Conservation (phyloP, 2,888 invertebrate genomes). For the Rhingia campestris region DNA sequence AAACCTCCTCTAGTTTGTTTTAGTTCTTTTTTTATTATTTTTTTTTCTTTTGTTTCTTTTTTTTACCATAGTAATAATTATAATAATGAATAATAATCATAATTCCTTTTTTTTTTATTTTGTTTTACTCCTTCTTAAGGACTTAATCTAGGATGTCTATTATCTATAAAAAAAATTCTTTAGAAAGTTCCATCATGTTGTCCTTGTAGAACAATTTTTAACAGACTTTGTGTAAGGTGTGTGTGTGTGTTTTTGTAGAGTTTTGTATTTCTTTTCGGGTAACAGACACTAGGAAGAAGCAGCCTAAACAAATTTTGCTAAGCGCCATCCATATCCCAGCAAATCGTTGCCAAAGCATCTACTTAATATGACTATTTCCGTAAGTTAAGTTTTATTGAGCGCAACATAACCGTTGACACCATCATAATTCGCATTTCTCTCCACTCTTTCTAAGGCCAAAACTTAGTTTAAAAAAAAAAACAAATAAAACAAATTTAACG, state of each 20-base stretch:
- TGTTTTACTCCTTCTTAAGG: conserved; percentile 65
- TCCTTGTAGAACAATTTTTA: conserved; percentile 42
- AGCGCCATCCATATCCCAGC: conserved; percentile 1
- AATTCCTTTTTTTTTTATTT: conserved; percentile 52
- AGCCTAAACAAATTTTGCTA: conserved; percentile 25
- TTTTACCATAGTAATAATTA: conserved; percentile 68
- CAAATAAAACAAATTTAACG: conserved; percentile 7
- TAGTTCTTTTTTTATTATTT: conserved; percentile 52
- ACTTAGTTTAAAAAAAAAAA: conserved; percentile 36
- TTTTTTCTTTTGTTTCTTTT: conserved; percentile 45
- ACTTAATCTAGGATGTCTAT: conserved; percentile 73
- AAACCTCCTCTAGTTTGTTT: conserved; percentile 14
- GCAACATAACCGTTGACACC: background rate
- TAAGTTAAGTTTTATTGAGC: conserved; percentile 9
- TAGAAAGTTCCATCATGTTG: conserved; percentile 63
- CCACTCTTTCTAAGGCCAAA: conserved; percentile 45
- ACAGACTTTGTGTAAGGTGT: conserved; percentile 59
- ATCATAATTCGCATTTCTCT: conserved; percentile 8
- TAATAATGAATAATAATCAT: conserved; percentile 73
- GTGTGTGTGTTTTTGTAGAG: conserved; percentile 17
- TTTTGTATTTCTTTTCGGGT: conserved; percentile 22
- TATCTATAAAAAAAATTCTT: conserved; percentile 65
- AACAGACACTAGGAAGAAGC: conserved; percentile 47
- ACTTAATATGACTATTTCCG: conserved; percentile 16
- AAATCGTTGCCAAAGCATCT: conserved; percentile 6